phyloP scores from a whole-genome alignment of 2,113 vertebrate species.

The Psittacus erithacus region DNA sequence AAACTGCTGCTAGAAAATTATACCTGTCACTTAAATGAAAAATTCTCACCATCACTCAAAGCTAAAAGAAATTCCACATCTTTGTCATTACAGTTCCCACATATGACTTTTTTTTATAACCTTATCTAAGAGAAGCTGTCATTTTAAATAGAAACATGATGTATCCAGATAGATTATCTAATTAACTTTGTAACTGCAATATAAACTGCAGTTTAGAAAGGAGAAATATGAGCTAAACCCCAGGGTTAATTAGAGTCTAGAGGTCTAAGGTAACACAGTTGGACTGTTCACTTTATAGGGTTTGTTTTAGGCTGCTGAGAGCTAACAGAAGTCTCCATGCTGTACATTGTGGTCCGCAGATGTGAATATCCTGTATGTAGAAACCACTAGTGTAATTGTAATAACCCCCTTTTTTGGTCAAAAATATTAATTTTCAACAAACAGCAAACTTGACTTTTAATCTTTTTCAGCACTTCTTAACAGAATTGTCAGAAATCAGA shows the following conservation, averaged over 20 bases:
- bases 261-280: background rate
- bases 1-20: conserved; percentile 23
- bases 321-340: background rate
- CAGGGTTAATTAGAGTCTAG: background rate
- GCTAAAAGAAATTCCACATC: conserved; percentile 6
- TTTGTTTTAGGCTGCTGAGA: background rate
- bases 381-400: background rate
- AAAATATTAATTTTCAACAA: background rate
- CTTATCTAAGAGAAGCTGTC: conserved; percentile 10
- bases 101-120: conserved; percentile 39
- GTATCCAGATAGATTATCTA: conserved; percentile 5
- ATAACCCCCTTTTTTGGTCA: background rate
- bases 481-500: background rate
- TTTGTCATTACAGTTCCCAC: conserved; percentile 4
- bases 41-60: conserved; percentile 50
- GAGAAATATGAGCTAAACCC: background rate
- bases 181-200: conserved; percentile 12
- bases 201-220: background rate
- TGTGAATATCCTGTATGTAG: background rate
- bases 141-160: conserved; percentile 19
- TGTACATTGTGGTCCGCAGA: background rate
- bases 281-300: background rate
- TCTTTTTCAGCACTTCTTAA: background rate
- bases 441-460: background rate
- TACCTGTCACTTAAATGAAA: conserved; percentile 41